Evolutionary conservation across 2,888 invertebrate genomes (phyloP), one percentile per base, ranked within the genome.

Genomic region (Nebria brevicollis): DNA sequence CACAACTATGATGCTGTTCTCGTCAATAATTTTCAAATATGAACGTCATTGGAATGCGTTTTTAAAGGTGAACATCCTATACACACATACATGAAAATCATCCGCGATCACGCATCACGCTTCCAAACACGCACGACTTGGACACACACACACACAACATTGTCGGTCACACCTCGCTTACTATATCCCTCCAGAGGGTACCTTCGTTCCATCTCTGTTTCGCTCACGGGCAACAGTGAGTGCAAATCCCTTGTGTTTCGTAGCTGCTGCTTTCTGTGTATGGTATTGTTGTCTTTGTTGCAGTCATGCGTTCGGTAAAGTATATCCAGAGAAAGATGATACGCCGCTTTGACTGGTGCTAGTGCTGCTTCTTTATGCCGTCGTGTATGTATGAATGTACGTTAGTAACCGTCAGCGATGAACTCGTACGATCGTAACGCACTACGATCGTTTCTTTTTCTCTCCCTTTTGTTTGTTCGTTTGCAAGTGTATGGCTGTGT

Each of bases 131-230:
- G 75, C 74, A 74, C 54, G 8, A 25, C 70, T 70, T 70, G 70
- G 25, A 20, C 70, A 70, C 70, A 43, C 77, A 68, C 68, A 42
- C 20, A 68, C 66, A n/a, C n/a, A n/a, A n/a, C n/a, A 66, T 66
- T 66, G 77, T 26, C n/a, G 77, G 77, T 77, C 77, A 77, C 77
- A 64, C 77, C 70, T 70, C 66, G 75, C 75, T 66, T 5, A 26
- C 25, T 10, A 20, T 13, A 54, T 54, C 54, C 13, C 54, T 13
- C 54, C 7, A 54, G 54, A 54, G 54, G 8, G 11, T 54, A 3
- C 54, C 54, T 11, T 1, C 54, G 54, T 13, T 54, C 54, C 54
- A 13, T 54, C 54, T 54, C 54, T 13, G 7, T 26, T n/a, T 20
- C 15, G 66, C 25, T 25, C 77, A 70, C 68, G 34, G 66, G 68